Conservation (phyloP, 92 coral and sea anemone genomes). For the Siderastrea radians region DNA sequence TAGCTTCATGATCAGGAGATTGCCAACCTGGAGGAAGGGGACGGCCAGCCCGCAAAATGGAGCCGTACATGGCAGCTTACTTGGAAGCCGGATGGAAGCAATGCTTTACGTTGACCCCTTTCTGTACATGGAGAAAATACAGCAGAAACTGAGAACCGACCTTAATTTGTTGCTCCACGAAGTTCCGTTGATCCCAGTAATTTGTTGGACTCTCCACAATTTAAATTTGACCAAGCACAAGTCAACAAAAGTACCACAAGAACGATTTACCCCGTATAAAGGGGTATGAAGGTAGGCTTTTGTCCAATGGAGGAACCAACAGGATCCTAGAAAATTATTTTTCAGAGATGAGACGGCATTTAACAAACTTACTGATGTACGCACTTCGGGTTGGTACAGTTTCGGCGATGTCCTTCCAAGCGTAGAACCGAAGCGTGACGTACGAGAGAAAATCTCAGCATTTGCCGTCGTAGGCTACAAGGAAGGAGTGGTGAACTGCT, state of each 20-base stretch:
- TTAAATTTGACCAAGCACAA: conserved; percentile 44
- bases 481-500: conserved; percentile 6
- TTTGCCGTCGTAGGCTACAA: conserved; percentile 12
- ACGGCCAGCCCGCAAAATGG: neutral
- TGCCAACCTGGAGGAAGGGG: conserved; percentile 3
- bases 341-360: conserved; percentile 53
- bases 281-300: conserved; percentile 30
- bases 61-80: neutral
- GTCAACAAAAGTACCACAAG: conserved; percentile 31
- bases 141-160: neutral
- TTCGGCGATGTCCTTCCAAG: neutral
- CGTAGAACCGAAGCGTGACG: conserved; percentile 13
- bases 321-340: conserved; percentile 45
- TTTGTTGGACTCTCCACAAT: conserved; percentile 19
- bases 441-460: conserved; percentile 20
- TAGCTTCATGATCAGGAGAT: neutral
- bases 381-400: conserved; percentile 20
- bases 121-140: neutral
- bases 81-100: neutral
- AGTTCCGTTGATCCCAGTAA: conserved; percentile 28
- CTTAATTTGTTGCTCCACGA: conserved; percentile 18
- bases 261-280: conserved; percentile 34
- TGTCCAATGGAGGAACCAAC: conserved; percentile 35
- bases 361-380: conserved; percentile 22
- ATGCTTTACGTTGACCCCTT: neutral